A percentile compares a stretch with the other conserved stretches of the same genome.
These are phyloP conservation scores for Heteromormyrus szaboi DNA, from an alignment of 2,797 vertebrate species.

Conservation along the genomic window DNA sequence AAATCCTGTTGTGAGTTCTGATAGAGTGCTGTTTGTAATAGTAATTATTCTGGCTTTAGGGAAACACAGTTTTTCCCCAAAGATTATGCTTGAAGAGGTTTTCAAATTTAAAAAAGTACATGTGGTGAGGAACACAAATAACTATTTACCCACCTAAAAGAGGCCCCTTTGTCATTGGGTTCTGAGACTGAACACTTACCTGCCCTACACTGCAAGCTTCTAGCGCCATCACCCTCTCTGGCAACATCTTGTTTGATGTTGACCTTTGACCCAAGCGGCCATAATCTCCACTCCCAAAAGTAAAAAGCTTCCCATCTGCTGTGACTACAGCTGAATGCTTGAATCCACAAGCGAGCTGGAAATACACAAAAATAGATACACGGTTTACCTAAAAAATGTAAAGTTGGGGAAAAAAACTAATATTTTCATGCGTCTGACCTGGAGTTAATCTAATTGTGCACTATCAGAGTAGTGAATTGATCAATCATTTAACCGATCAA, in stretches of 20 bases:
- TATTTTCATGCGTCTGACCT: background rate
- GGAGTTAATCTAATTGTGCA: background rate
- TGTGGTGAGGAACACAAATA: background rate
- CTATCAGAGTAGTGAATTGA: background rate
- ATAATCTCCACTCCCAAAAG: conserved; percentile 72
- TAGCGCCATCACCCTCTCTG: conserved; percentile 66
- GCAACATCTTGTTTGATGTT: conserved; percentile 73
- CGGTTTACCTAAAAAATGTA: background rate
- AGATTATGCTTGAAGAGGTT: background rate
- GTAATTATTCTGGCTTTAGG: background rate
- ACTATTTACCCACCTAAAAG: background rate
- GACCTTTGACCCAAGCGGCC: conserved; percentile 71
- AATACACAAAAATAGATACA: conserved; percentile 10
- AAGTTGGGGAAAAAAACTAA: background rate
- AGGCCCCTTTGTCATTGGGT: background rate
- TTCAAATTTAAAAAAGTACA: background rate
- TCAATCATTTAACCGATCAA: background rate
- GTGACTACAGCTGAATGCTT: conserved; percentile 72
- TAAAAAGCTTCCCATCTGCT: conserved; percentile 71
- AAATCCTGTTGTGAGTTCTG: conserved; percentile 1
- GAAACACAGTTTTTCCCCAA: background rate
- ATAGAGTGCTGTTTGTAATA: background rate
- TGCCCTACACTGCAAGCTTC: conserved; percentile 68
- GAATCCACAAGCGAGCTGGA: conserved; percentile 68
- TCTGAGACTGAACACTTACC: conserved; percentile 37